Base-by-base conservation (phyloP, 2,797 vertebrate genomes). In the Sphenopsis melanotis region DNA sequence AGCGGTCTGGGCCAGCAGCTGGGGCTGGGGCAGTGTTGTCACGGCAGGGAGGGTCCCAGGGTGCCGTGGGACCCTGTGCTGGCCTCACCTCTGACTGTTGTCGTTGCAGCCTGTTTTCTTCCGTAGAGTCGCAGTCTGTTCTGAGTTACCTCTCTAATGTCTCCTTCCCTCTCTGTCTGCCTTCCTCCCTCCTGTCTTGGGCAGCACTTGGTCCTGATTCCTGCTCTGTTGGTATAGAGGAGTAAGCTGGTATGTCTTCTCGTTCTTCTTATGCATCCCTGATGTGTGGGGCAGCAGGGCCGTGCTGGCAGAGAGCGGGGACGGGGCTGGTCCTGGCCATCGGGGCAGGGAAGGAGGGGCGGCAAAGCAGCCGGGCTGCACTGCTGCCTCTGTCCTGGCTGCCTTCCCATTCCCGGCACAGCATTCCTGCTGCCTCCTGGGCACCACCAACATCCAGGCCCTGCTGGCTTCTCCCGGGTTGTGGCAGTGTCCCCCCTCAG, bases 191-290 rank as follows among this genome's bases (percentile, higher is more conserved):
- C 95, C 97, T 98, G 90, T 96, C 96, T 94, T 97, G 98, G 97
- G 95, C 98, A 99, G 99, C 98, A 97, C 98, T 99, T 97, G 99
- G 98, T 98, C 98, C 98, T 14, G 99, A 99, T 96, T 98, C 99
- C 98, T 99, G 99, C 98, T 99, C 99, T 98, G 98, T 99, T 98
- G 99, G 99, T 98, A 98, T 99, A 98, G 99, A 99, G 98, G 99
- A 99, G 95, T 99, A 98, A 99, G 97, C 96, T 97, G 99, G 99
- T 99, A 99, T 80, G 99, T 99, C 95, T 77, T 93, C 34, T 93
- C 18, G 2, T 96, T 96, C 78, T 95, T 94, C 60, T 66, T 94
- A 9, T 0, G 4, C 52, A 17, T 39, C 3, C 32, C 30, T 69
- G 52, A 34, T 9, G 37, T 14, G 66, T 4, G 53, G 37, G 71